Evolutionary conservation across 2,797 vertebrate genomes (phyloP).

Genomic region (Chaetophractus vellerosus): DNA sequence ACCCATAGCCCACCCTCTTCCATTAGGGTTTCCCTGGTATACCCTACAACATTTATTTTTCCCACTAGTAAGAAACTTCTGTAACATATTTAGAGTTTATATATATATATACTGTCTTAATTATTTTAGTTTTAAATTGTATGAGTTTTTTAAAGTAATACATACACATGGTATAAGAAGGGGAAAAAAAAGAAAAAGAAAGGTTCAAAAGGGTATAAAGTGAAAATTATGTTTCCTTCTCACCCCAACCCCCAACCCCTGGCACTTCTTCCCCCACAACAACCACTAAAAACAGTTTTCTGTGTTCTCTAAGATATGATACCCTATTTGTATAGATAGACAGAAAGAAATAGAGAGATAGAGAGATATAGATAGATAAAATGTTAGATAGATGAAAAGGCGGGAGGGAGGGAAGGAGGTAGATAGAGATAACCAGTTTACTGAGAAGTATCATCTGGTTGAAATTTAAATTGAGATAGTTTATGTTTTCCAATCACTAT

Average conservation of each 20-base stretch:
- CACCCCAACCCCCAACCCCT: neutral
- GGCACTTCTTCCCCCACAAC: neutral
- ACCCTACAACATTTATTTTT: neutral
- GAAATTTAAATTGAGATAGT: neutral
- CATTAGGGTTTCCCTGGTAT: neutral
- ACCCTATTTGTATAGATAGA: neutral
- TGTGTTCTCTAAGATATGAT: neutral
- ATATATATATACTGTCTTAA: neutral
- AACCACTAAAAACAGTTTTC: neutral
- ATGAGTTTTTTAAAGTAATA: neutral
- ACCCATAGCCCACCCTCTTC: neutral
- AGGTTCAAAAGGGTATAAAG: neutral
- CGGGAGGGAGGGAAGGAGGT: too few relatives aligned
- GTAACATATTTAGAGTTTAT: neutral
- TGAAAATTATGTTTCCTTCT: slow-evolving; percentile 43
- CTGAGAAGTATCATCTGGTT: neutral
- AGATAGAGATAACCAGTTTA: neutral
- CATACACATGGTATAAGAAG: neutral
- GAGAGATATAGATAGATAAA: too few relatives aligned
- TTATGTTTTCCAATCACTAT: neutral
- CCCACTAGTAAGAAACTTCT: neutral
- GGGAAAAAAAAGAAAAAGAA: neutral
- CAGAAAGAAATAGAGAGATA: too few relatives aligned
- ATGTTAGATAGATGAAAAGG: too few relatives aligned
- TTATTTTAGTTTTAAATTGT: slow-evolving; percentile 16